Conservation (phyloP, 2,888 invertebrate genomes). For the Ypsolopha scabrella region DNA sequence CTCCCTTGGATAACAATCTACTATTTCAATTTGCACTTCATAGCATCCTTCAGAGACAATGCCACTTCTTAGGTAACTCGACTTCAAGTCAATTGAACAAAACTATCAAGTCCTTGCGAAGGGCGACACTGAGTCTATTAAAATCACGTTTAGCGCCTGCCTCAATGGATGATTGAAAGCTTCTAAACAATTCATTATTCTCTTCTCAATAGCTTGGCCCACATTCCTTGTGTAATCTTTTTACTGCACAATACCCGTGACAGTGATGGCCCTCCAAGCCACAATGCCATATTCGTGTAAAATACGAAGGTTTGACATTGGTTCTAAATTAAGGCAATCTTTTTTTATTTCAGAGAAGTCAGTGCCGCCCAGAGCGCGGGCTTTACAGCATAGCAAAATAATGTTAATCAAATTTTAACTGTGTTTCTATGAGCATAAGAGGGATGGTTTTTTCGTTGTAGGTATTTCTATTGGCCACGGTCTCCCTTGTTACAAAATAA, state of each 20-base stretch:
- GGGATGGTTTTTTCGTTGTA: conserved; percentile 20
- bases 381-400: conserved; percentile 11
- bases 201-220: conserved; percentile 55
- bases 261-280: conserved; percentile 41
- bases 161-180: conserved; percentile 65
- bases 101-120: conserved; percentile 44
- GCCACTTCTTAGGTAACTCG: conserved; percentile 32
- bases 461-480: conserved; percentile 48
- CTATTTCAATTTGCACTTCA: conserved; percentile 3
- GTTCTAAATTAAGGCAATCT: conserved; percentile 56
- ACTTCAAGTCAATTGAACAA: conserved; percentile 36
- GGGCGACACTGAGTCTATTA: conserved; percentile 67
- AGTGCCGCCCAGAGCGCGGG: conserved; percentile 47
- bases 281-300: conserved; percentile 39
- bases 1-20: too few species aligned
- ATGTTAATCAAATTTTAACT: conserved; percentile 9
- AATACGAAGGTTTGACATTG: conserved; percentile 30
- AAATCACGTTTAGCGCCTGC: conserved; percentile 62
- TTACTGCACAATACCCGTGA: conserved; percentile 44
- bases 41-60: conserved; percentile 19
- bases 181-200: conserved; percentile 55
- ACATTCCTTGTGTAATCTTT: conserved; percentile 60
- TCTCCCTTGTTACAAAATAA: conserved; percentile 37
- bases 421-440: conserved; percentile 2
- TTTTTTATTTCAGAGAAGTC: conserved; percentile 50